These are phyloP conservation scores for Leptinotarsa juncta DNA, from an alignment of 2,888 invertebrate genomes.

Conservation along the genomic window DNA sequence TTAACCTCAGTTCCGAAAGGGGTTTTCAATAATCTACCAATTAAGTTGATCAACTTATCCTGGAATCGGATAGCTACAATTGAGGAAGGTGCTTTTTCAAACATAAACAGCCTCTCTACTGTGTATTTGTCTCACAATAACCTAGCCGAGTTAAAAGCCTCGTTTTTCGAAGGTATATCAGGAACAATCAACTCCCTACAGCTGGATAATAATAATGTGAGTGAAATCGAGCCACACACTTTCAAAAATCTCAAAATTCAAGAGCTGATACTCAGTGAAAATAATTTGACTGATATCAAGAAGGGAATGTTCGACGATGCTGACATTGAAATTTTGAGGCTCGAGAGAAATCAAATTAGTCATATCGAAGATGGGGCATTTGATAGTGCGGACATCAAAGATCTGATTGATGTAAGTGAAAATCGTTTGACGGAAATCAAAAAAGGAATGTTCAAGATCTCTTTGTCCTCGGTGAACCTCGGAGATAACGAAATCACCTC, in stretches of 20 bases:
- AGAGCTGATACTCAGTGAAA: not conserved
- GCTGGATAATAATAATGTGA: slow-evolving; percentile 9
- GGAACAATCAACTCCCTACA: not conserved
- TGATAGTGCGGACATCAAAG: not conserved
- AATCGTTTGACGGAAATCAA: slow-evolving; percentile 11
- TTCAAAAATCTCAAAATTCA: slow-evolving; percentile 5
- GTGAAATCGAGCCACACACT: not conserved
- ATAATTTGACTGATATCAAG: slow-evolving; percentile 11
- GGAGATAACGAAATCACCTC: not conserved
- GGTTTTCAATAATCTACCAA: slow-evolving; percentile 9
- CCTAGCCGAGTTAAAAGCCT: not conserved
- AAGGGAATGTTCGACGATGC: slow-evolving; percentile 11
- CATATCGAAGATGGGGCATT: slow-evolving; percentile 24
- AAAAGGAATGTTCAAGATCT: slow-evolving; percentile 17
- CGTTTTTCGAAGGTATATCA: not conserved
- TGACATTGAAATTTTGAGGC: not conserved
- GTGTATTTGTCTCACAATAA: slow-evolving; percentile 1
- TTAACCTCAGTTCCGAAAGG: slow-evolving; percentile 3
- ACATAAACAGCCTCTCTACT: not conserved
- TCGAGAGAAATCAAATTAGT: slow-evolving; percentile 9
- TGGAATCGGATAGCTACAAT: slow-evolving; percentile 14
- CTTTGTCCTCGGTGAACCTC: slow-evolving; percentile 13
- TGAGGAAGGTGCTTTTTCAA: slow-evolving; percentile 6
- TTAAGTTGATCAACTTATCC: slow-evolving; percentile 2
- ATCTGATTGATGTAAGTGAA: slow-evolving; percentile 5